Evolutionary conservation across 2,888 invertebrate genomes (phyloP).

Genomic region (Brachyopa scutellaris): DNA sequence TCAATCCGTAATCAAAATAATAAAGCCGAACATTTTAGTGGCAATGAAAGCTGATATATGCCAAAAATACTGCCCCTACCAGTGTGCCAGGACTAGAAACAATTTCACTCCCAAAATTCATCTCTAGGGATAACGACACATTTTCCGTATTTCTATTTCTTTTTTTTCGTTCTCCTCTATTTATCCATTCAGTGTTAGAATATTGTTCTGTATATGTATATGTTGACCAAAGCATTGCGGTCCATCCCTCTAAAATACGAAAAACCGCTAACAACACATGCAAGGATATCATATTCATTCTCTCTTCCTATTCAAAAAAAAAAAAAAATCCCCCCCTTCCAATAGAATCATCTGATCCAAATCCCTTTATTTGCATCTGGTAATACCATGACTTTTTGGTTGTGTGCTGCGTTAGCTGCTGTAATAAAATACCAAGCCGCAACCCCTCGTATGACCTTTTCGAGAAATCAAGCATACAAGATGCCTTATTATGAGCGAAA

Average conservation of each 20-base stretch:
- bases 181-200: background rate
- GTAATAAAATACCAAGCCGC: conserved; percentile 25
- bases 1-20: conserved; percentile 70
- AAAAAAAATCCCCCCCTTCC: no score
- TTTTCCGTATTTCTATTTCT: conserved; percentile 22
- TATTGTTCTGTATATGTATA: background rate
- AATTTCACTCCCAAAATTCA: conserved; percentile 52
- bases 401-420: conserved; percentile 12
- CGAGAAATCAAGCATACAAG: conserved; percentile 6
- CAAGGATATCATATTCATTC: conserved; percentile 16
- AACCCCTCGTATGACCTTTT: background rate
- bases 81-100: conserved; percentile 44
- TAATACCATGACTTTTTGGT: conserved; percentile 19
- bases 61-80: conserved; percentile 34
- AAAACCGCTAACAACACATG: conserved; percentile 50
- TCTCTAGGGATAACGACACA: conserved; percentile 65
- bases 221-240: conserved; percentile 46
- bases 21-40: conserved; percentile 68
- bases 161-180: no score
- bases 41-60: conserved; percentile 63
- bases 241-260: conserved; percentile 7
- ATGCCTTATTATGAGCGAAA: conserved; percentile 11
- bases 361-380: conserved; percentile 64
- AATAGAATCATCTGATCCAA: conserved; percentile 14
- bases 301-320: no score